Conservation (phyloP, 2,113 vertebrate genomes). For the Stegostoma tigrinum region DNA sequence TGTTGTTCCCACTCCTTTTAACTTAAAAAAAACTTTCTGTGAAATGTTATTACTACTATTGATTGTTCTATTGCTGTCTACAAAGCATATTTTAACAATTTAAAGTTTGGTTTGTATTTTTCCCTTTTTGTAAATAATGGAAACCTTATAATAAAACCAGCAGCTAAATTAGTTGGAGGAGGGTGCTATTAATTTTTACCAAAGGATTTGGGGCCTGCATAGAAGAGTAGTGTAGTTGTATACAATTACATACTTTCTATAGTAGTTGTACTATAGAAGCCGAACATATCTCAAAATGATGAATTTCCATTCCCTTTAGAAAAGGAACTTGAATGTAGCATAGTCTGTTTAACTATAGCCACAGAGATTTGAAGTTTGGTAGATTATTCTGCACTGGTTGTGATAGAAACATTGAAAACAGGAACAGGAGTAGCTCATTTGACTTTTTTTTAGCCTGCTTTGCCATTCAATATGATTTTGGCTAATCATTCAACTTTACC, state of each 20-base stretch:
- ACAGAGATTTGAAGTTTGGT: background rate
- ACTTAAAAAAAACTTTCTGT: background rate
- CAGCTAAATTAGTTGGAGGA: too few species aligned
- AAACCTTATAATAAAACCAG: background rate
- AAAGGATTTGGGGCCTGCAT: background rate
- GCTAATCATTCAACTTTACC: too few species aligned
- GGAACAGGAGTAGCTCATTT: too few species aligned
- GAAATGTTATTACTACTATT: background rate
- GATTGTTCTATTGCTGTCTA: background rate
- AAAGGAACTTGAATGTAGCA: background rate
- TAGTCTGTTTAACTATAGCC: background rate
- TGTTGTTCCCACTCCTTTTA: too few species aligned
- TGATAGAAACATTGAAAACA: too few species aligned
- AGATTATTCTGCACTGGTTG: background rate
- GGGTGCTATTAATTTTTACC: background rate
- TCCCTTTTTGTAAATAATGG: background rate
- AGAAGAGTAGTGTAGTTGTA: background rate
- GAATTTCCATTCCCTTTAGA: too few species aligned
- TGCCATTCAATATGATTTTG: too few species aligned
- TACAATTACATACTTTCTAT: too few species aligned
- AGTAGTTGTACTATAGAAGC: background rate
- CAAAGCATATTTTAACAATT: background rate
- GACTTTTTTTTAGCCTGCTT: too few species aligned
- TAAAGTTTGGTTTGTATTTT: background rate
- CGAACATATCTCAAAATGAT: background rate